phyloP scores from a whole-genome alignment of 2,113 vertebrate species.

The Cryptotis parvus region DNA sequence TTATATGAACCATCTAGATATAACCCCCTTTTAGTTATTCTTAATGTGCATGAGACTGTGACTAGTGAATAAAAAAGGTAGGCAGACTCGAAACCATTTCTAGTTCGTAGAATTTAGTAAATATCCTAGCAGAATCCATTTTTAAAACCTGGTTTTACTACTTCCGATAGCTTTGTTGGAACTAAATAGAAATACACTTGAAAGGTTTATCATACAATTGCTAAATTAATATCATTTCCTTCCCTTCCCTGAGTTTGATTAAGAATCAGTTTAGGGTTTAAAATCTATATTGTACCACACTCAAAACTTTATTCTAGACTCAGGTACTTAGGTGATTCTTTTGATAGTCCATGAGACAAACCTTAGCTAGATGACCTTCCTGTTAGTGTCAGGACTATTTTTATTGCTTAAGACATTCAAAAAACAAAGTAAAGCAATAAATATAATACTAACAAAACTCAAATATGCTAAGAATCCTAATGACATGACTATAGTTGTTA shows the following conservation, averaged over 20 bases:
- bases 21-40: background rate
- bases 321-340: background rate
- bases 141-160: background rate
- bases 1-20: background rate
- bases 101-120: background rate
- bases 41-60: background rate
- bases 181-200: background rate
- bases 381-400: background rate
- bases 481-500: background rate
- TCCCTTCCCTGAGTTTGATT: background rate
- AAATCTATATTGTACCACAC: background rate
- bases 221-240: background rate
- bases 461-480: background rate
- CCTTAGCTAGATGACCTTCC: background rate
- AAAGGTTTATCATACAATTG: background rate
- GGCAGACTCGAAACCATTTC: background rate
- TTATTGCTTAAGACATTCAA: background rate
- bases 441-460: background rate
- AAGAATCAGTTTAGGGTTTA: background rate
- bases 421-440: background rate
- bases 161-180: background rate
- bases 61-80: background rate
- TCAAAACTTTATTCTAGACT: background rate
- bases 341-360: background rate
- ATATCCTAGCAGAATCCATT: background rate